Base-by-base conservation (phyloP, 2,113 vertebrate genomes). In the Poeciliopsis occidentalis region DNA sequence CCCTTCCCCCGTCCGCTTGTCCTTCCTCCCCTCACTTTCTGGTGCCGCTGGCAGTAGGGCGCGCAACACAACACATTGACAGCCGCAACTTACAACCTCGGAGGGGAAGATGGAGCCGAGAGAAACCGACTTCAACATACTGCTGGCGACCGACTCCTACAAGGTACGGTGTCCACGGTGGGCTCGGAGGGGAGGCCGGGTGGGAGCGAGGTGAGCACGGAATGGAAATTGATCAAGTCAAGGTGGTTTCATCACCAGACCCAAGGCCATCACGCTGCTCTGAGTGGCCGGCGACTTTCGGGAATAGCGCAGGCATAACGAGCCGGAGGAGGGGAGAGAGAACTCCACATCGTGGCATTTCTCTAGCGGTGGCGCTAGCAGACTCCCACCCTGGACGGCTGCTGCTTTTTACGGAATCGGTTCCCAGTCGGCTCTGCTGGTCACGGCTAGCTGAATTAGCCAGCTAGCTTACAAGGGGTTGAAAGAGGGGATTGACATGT, bases 91-190 rank as follows among this genome's bases (percentile, higher is more conserved):
- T 72, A 81, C 72, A 71, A 90, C 81, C 78, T 24, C 79, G 74
- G 80, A 81, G 84, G 90, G 69, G 86, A 96, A 95, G 93, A 98
- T 98, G 97, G 96, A 97, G 89, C 94, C 93, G 91, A 85, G 94
- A 79, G 94, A 95, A 91, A 66, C 88, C 41, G 95, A 95, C 81
- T 97, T 98, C 95, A 98, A 96, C 84, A 96, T 98, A 78, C 84
- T 98, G 82, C 79, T 98, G 64, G 96, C 96, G 66, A 98, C 97
- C 26, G 97, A 98, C 64, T 98, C 97, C 5, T 98, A 98, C 92
- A 98, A 98, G 97, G 97, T 98, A 94, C 67, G 64, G 44, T 69
- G n/a, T 57, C 10, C 15, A 41, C 22, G 10, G 19, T 0, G 65
- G 44, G 27, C 5, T 60, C 26, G 5, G n/a, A 12, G 29, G 63